Percentiles rank a stretch among this genome's conserved stretches.
phyloP scores from a whole-genome alignment of 2,797 vertebrate genomes.

The Eptatretus atami region DNA sequence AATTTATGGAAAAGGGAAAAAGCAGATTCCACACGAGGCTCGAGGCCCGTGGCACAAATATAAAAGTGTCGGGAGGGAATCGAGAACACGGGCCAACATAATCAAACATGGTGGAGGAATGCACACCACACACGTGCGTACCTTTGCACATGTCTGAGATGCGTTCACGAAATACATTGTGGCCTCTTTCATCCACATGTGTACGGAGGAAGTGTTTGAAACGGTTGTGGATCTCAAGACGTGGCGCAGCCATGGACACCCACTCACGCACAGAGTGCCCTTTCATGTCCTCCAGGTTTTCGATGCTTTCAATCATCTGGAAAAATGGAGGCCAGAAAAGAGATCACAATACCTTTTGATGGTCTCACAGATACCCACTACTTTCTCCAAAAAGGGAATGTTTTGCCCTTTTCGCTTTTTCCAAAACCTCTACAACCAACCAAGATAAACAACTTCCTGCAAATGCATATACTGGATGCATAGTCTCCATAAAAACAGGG shows the following conservation, averaged over 20 bases:
- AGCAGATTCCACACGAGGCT: no score
- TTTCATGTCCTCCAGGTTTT: constrained; percentile 94
- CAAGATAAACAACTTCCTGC: no score
- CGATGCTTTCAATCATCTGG: constrained; percentile 89
- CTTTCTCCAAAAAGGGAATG: no score
- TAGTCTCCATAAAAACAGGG: no score
- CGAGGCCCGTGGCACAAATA: no score
- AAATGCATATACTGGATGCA: no score
- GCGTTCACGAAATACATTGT: constrained; percentile 91
- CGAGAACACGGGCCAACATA: neutral
- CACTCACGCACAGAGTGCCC: constrained; percentile 78
- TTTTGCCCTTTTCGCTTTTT: no score
- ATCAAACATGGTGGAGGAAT: neutral
- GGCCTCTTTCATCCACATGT: constrained; percentile 63
- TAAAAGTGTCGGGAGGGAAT: neutral
- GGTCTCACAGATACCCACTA: no score
- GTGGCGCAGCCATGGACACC: constrained; percentile 75
- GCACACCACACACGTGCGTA: constrained; percentile 11
- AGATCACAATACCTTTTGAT: no score
- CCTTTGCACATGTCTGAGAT: constrained; percentile 99
- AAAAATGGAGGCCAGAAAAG: neutral
- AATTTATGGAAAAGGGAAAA: no score
- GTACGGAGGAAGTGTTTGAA: constrained; percentile 93
- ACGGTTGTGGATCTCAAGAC: constrained; percentile 82
- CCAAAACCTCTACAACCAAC: no score